Evolutionary conservation across 2,113 vertebrate genomes (phyloP), one percentile per base, ranked within the genome.

Genomic region (Pyxicephalus adspersus): DNA sequence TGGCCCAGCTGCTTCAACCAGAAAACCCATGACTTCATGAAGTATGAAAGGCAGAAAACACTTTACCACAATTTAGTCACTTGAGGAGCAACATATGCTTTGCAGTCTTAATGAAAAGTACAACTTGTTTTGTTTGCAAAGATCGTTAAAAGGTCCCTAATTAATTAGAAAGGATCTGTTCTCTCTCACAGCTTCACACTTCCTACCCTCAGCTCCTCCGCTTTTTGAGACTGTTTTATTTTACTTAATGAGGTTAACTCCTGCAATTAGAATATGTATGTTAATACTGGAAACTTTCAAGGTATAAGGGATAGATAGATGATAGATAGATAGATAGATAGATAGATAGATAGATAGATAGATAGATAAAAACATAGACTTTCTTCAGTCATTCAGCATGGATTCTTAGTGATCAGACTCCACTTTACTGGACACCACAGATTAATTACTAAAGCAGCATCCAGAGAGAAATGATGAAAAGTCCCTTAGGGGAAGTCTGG

Each of bases 51-150:
- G 60, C 79, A 55, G 64, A 72, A 64, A 81, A 80, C 77, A 80
- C 77, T 80, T 71, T 71, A 58, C 77, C 23, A 61, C 77, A 68
- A 80, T 71, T 80, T 63, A 80, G 77, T 80, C 66, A 71, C 66
- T 61, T 61, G 77, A 71, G 71, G 77, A 80, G 67, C 55, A 75
- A 66, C 80, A 82, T 82, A 82, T 82, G 80, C 61, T 51, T 66
- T 75, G 60, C 71, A 82, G 80, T 73, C 71, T 75, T 82, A 58
- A 82, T 75, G 80, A 74, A 82, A 82, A 82, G 80, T 82, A 82
- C 80, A 82, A 82, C 80, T 75, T 82, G 80, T 82, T 82, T n/a
- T 82, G 70, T 82, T 82, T 61, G 31, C 80, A 82, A 82, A 66
- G 80, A 82, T 82, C 51, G 29, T 82, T 82, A 66, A 82, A 73